Evolutionary conservation across 2,888 invertebrate species (phyloP), one percentile per base, ranked within the genome.

Genomic region (Phyllotreta striolata): DNA sequence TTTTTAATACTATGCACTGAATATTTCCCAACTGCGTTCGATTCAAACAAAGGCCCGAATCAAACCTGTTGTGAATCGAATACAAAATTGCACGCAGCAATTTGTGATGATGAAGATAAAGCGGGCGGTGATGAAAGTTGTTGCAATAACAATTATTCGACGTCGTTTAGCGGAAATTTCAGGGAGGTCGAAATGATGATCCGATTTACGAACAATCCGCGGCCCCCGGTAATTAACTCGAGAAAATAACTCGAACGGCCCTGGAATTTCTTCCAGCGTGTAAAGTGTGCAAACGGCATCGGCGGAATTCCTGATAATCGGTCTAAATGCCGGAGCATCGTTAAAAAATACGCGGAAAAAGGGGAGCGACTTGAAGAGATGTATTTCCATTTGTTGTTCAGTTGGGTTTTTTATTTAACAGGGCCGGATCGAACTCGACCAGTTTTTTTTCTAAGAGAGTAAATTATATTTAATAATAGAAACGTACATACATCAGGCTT

Each of bases 251-350:
- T 9, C 14, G 24, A 6, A 34, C 37, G 38, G 14, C 51, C 6
- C 24, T 40, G 40, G 54, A 14, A 40, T 55, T 55, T 13, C 24
- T 34, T n/a, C 12, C 41, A 55, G 40, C 40, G 54, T 55, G 54
- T 55, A 55, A 55, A 55, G 40, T 55, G 54, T 55, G 54, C 40
- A 55, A 55, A 55, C 14, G 40, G 54, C 54, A 40, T 55, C 10
- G 54, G 8, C 24, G 6, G 40, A 55, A 55, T 55, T n/a, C 39
- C 10, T 40, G 40, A 13, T 41, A 55, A 55, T 55, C 54, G 34
- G 39, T 55, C 24, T 24, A 24, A 55, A 40, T 55, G n/a, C 40
- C 54, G 24, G 7, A 40, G 54, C 24, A 55, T 40, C 54, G 40
- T 55, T 55, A 55, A 55, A 55, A 55, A 40, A 12, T 35, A 51